Evolutionary conservation across 2,113 vertebrate species (phyloP).

Genomic region (Orientallactaga bullata): DNA sequence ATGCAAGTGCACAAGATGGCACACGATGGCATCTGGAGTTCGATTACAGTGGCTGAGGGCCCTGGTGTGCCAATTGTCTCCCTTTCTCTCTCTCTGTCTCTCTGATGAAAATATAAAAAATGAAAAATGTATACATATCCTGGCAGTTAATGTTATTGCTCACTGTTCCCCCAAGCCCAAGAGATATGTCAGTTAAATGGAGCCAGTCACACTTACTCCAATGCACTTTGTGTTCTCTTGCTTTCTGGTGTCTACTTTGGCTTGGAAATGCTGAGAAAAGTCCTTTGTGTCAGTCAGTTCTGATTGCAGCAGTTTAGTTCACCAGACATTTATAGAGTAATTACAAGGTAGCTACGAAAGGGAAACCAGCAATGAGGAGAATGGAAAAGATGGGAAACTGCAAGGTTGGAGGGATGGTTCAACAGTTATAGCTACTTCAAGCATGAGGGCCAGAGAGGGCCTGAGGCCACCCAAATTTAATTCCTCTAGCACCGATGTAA

Average conservation of each 20-base stretch:
- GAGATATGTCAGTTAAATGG: background rate
- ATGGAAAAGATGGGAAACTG: background rate
- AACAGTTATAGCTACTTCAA: too few species aligned
- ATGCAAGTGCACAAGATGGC: too few species aligned
- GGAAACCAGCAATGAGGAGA: background rate
- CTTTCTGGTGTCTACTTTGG: background rate
- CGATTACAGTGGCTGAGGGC: too few species aligned
- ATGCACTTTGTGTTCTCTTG: background rate
- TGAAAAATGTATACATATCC: background rate
- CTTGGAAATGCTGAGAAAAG: slow-evolving; percentile 32
- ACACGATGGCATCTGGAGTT: too few species aligned
- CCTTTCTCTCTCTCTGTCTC: too few species aligned
- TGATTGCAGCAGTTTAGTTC: background rate
- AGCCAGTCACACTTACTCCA: slow-evolving; percentile 7
- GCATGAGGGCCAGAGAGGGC: too few species aligned
- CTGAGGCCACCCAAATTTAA: too few species aligned
- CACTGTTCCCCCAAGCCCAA: background rate
- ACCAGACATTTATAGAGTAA: background rate
- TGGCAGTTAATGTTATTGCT: slow-evolving; percentile 18
- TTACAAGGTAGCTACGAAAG: background rate
- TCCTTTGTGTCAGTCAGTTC: background rate
- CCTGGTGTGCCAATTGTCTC: too few species aligned
- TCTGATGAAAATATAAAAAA: too few species aligned
- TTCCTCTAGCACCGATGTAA: too few species aligned
- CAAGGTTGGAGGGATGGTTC: too few species aligned